These are phyloP conservation scores for Eumaeus atala DNA, from an alignment of 1,140 invertebrate species.

Conservation along the genomic window DNA sequence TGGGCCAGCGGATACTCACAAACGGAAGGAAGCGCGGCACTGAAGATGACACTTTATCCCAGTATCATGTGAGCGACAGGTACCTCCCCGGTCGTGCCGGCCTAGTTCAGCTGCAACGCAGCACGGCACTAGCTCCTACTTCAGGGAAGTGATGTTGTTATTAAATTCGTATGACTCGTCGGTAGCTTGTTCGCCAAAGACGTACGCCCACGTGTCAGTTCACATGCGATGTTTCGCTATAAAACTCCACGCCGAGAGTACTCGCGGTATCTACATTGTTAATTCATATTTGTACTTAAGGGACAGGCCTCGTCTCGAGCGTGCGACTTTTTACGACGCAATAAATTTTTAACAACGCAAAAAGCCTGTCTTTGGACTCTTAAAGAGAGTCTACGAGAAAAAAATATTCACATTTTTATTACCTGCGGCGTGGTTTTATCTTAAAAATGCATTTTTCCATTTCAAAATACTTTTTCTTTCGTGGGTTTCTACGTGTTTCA, in stretches of 20 bases:
- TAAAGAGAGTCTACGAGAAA: conserved; percentile 15
- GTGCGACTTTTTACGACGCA: conserved; percentile 53
- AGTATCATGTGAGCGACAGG: too few relatives aligned
- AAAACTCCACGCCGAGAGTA: conserved; percentile 40
- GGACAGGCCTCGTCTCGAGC: conserved; percentile 34
- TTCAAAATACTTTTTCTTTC: neutral
- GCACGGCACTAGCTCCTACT: too few relatives aligned
- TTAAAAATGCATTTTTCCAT: conserved; percentile 11
- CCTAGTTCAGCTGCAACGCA: too few relatives aligned
- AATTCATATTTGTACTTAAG: conserved; percentile 49
- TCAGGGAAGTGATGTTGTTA: too few relatives aligned
- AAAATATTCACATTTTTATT: conserved; percentile 11
- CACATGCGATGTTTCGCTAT: conserved; percentile 23
- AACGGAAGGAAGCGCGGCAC: too few relatives aligned
- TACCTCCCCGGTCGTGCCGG: too few relatives aligned
- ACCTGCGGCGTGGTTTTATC: conserved; percentile 4
- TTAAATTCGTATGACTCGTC: too few relatives aligned
- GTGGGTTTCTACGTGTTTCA: conserved; percentile 13
- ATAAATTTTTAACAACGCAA: conserved; percentile 68
- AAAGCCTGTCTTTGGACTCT: conserved; percentile 43
- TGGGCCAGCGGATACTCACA: too few relatives aligned
- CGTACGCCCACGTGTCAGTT: too few relatives aligned
- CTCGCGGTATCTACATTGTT: conserved; percentile 47
- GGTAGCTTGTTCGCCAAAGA: too few relatives aligned
- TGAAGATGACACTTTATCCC: too few relatives aligned